Percentiles rank a stretch among this genome's conserved stretches.
These are phyloP conservation scores for Dendronephthya gigantea DNA, from an alignment of 64 coral and sea anemone species.

Conservation along the genomic window DNA sequence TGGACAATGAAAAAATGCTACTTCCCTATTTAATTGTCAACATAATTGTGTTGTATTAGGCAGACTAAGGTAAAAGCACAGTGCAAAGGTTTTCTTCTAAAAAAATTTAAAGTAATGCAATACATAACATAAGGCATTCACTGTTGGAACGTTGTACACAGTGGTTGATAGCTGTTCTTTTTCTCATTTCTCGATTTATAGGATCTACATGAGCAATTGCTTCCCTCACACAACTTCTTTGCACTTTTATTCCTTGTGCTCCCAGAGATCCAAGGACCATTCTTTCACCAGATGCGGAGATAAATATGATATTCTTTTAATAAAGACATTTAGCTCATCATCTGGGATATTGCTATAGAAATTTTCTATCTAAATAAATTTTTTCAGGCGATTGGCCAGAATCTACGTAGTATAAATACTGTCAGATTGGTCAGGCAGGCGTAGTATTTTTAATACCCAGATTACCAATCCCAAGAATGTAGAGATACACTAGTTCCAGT, in stretches of 20 bases:
- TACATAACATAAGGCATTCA: background rate
- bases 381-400: too few species aligned
- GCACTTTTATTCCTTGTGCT: constrained; percentile 1
- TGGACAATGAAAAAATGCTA: too few species aligned
- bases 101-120: background rate
- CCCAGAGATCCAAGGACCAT: background rate
- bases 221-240: background rate
- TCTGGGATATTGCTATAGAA: background rate
- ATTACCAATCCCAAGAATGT: too few species aligned
- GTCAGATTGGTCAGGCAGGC: too few species aligned
- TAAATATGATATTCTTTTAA: background rate
- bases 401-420: too few species aligned
- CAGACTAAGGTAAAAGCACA: background rate
- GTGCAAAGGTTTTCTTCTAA: background rate
- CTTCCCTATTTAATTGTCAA: background rate
- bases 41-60: background rate
- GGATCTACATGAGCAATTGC: background rate
- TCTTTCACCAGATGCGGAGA: constrained; percentile 14
- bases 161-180: background rate
- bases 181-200: background rate
- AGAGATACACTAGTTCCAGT: too few species aligned
- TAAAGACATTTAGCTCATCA: constrained; percentile 11
- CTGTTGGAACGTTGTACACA: background rate
- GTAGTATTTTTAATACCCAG: too few species aligned
- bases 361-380: too few species aligned